phyloP scores from a whole-genome alignment of 2,888 invertebrate species.

The Conchocele bisecta region DNA sequence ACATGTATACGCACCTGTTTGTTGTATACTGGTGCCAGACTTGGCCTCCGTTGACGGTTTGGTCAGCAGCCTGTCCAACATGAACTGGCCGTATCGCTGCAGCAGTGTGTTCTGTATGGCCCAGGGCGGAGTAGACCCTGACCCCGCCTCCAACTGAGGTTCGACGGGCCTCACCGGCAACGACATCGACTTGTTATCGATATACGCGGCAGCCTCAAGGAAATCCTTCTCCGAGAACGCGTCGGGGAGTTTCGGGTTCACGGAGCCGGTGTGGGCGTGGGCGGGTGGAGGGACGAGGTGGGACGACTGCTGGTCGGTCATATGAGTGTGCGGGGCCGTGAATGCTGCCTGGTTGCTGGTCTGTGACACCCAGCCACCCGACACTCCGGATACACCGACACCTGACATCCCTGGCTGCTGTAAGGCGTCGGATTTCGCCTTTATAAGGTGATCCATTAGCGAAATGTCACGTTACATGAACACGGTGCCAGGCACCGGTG shows the following conservation, averaged over 20 bases:
- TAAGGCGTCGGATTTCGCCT: no score
- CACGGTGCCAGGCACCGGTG: no score
- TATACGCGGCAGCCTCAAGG: slow-evolving; percentile 46
- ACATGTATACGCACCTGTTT: no score
- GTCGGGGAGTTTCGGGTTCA: slow-evolving; percentile 50
- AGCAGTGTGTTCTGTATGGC: slow-evolving; percentile 41
- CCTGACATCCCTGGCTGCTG: no score
- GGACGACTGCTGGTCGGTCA: slow-evolving; percentile 18
- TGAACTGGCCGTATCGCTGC: slow-evolving; percentile 56
- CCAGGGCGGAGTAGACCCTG: slow-evolving; percentile 44
- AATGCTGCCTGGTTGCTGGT: not conserved
- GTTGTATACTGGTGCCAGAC: no score
- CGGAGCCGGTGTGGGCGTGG: slow-evolving; percentile 47
- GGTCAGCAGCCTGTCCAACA: slow-evolving; percentile 55
- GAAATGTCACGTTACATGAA: no score
- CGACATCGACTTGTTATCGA: slow-evolving; percentile 42
- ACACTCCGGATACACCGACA: not conserved
- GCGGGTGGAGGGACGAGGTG: slow-evolving; percentile 56
- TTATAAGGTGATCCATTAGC: no score
- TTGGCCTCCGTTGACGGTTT: slow-evolving; percentile 26
- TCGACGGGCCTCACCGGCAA: slow-evolving; percentile 39
- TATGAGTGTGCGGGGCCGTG: not conserved
- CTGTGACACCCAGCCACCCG: not conserved
- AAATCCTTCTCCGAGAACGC: slow-evolving; percentile 49
- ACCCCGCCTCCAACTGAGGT: slow-evolving; percentile 3